A percentile compares a stretch with the other conserved stretches of the same genome.
phyloP scores from a whole-genome alignment of 2,888 invertebrate genomes.

The Cosmorhoe ocellata region DNA sequence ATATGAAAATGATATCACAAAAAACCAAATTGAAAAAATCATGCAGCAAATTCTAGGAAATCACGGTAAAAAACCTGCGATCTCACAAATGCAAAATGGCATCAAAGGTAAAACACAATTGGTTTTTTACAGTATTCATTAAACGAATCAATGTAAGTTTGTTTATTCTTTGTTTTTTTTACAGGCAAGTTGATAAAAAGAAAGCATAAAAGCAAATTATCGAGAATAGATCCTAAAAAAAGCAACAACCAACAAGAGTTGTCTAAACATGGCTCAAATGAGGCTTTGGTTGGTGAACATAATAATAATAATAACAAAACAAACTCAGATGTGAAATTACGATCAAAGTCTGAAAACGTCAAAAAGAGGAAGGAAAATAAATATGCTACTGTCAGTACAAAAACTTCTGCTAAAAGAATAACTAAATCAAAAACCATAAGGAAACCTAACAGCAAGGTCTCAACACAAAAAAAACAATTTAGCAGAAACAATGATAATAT shows the following conservation, averaged over 20 bases:
- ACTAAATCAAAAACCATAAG: not conserved
- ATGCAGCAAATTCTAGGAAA: conserved; percentile 65
- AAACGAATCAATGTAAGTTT: too few species aligned
- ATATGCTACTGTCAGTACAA: not conserved
- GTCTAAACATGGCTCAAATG: not conserved
- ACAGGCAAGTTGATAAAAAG: conserved; percentile 62
- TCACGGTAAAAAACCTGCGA: conserved; percentile 50
- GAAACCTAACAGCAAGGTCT: not conserved
- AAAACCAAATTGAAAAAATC: conserved; percentile 66
- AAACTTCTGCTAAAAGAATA: not conserved
- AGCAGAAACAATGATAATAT: conserved; percentile 6
- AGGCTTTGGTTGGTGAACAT: not conserved
- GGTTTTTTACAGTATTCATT: not conserved
- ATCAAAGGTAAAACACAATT: conserved; percentile 57
- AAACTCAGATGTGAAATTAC: not conserved
- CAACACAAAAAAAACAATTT: conserved; percentile 13
- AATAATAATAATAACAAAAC: not conserved
- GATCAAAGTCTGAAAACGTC: not conserved
- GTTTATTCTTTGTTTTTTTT: too few species aligned
- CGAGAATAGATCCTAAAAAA: conserved; percentile 17
- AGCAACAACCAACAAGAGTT: conserved; percentile 1
- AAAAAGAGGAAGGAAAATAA: not conserved
- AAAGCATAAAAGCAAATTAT: conserved; percentile 38
- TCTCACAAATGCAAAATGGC: conserved; percentile 64
- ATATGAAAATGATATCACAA: conserved; percentile 34